Conservation (phyloP, 2,888 invertebrate species). For the Lepidochitona cinerea region DNA sequence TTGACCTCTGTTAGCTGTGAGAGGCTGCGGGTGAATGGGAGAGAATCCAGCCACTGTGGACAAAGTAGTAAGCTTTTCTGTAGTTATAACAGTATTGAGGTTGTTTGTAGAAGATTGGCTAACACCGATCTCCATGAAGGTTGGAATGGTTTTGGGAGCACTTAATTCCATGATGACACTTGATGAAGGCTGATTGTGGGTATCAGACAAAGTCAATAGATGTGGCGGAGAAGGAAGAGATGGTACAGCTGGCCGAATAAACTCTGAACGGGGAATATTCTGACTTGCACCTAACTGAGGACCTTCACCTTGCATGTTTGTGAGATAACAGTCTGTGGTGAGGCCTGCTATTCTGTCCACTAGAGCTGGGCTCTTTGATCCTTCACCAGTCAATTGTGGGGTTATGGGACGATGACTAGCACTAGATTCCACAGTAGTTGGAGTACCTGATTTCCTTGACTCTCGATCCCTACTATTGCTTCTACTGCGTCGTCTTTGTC, state of each 20-base stretch:
- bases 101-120: not conserved
- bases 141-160: not conserved
- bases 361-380: not conserved
- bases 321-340: not conserved
- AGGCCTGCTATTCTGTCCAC: not conserved
- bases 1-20: constrained; percentile 40
- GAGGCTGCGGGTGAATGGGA: constrained; percentile 60
- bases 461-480: not conserved
- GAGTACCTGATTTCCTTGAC: not conserved
- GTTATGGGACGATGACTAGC: not conserved
- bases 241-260: too few relatives aligned
- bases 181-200: not conserved
- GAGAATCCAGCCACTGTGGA: constrained; percentile 48
- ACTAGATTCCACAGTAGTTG: not conserved
- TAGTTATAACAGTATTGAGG: constrained; percentile 28
- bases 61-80: constrained; percentile 43
- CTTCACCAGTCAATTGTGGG: not conserved
- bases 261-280: not conserved
- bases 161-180: not conserved
- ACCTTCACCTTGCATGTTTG: not conserved
- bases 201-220: not conserved
- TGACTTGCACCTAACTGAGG: not conserved
- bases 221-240: not conserved
- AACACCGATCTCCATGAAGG: too few relatives aligned
- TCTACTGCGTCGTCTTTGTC: not conserved